Percentiles rank a stretch among this genome's conserved stretches.
Conservation (phyloP, 2,797 vertebrate species). For the Rhinophrynus dorsalis region DNA sequence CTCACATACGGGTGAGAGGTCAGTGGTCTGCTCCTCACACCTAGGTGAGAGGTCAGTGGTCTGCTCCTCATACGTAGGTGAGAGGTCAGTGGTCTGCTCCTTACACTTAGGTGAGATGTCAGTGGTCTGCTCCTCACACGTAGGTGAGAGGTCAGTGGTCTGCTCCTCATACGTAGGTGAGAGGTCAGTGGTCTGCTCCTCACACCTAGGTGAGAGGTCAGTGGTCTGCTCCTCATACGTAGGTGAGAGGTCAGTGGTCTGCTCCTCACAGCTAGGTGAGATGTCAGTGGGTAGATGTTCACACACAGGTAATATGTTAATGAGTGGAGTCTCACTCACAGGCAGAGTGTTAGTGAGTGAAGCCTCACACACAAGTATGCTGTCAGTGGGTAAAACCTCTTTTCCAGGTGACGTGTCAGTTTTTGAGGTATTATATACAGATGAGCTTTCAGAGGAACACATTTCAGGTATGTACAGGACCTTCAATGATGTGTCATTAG, state of each 20-base stretch:
- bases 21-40: not conserved
- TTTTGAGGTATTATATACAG: not conserved
- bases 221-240: constrained; percentile 22
- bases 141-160: not conserved
- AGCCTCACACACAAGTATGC: constrained; percentile 23
- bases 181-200: too few species aligned
- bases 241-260: constrained; percentile 44
- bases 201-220: constrained; percentile 30
- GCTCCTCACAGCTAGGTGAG: not conserved
- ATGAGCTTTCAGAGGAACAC: not conserved
- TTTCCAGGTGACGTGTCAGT: not conserved
- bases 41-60: not conserved
- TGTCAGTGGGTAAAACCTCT: not conserved
- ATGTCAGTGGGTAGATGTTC: constrained; percentile 39
- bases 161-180: not conserved
- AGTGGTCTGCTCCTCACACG: not conserved
- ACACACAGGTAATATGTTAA: too few species aligned
- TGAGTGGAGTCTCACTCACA: too few species aligned
- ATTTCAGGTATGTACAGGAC: not conserved
- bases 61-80: too few species aligned
- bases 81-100: not conserved
- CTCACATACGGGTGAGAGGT: not conserved
- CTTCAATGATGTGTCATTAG: not conserved
- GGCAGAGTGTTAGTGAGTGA: constrained; percentile 24
- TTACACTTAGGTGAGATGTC: not conserved